Base-by-base conservation (phyloP, 2,113 vertebrate genomes). In the Scolopax mira region DNA sequence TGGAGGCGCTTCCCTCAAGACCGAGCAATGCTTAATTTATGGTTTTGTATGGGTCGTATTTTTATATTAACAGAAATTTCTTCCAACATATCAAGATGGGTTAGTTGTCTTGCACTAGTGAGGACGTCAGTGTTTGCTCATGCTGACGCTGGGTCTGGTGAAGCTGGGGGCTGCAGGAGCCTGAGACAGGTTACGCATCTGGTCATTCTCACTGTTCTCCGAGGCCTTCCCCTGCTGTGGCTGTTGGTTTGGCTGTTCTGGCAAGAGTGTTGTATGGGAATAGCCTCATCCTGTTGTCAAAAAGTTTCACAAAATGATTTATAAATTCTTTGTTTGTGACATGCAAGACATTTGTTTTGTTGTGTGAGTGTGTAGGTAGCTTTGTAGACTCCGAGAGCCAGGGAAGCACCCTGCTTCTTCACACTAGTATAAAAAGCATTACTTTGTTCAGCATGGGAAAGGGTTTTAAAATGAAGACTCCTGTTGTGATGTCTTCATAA, bases 141-240 rank as follows among this genome's bases (percentile, higher is more conserved):
- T 10, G 4, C 30, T 67, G 1, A 13, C 5, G 0, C 5, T 9
- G 10, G 48, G 19, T n/a, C 1, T 13, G 8, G 16, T 4, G 18
- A 21, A 41, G 31, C 4, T 9, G 5, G 24, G 64, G 30, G 2
- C 6, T 12, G 30, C 15, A 17, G 49, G 46, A 51, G 39, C 33
- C 6, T 11, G 31, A 16, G 27, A 7, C 5, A 18, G 24, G 55
- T 30, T n/a, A 1, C 0, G 4, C 0, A 2, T 25, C n/a, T 6
- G 2, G 25, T 41, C 2, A 0, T 49, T 52, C 27, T 9, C 18
- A 16, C 54, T 7, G 1, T 15, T 27, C 58, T 60, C 58, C 18
- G 4, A 7, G 44, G 39, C 13, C 44, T 60, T 24, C 7, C 4
- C 31, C 44, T 11, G 54, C 35, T 15, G 6, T 15, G 31, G 33